Percentiles rank a stretch among this genome's conserved stretches.
Conservation (phyloP, 2,113 vertebrate species). For the Oncorhynchus masou region DNA sequence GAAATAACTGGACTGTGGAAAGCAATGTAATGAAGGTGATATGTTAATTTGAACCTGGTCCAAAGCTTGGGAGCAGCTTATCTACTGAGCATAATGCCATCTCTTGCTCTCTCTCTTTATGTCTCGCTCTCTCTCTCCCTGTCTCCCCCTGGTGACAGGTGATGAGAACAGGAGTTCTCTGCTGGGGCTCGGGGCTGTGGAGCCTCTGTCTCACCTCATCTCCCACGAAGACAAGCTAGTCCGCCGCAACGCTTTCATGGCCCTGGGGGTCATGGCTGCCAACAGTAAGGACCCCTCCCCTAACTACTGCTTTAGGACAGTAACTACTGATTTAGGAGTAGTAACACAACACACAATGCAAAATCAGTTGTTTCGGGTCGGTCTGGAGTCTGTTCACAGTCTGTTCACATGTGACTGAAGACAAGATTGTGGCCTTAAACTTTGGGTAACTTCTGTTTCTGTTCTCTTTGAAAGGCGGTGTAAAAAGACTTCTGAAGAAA, state of each 20-base stretch:
- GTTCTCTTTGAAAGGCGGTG: conserved; percentile 76
- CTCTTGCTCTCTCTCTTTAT: neutral
- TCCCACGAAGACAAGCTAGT: conserved; percentile 81
- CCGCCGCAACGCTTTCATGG: conserved; percentile 83
- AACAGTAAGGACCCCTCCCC: conserved; percentile 69
- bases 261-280: conserved; percentile 82
- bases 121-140: neutral
- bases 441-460: conserved; percentile 11
- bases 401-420: too few relatives aligned
- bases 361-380: too few relatives aligned
- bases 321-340: neutral
- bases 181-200: conserved; percentile 83
- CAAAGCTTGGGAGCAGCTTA: too few relatives aligned
- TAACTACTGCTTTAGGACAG: neutral
- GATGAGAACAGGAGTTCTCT: conserved; percentile 86
- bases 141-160: conserved; percentile 72
- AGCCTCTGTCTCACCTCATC: conserved; percentile 81
- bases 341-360: too few relatives aligned
- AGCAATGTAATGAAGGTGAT: too few relatives aligned
- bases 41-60: too few relatives aligned
- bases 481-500: conserved; percentile 79
- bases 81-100: too few relatives aligned
- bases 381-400: too few relatives aligned
- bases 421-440: neutral
- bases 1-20: too few relatives aligned